Conservation (phyloP, 2,113 vertebrate genomes). For the Cettia cetti region DNA sequence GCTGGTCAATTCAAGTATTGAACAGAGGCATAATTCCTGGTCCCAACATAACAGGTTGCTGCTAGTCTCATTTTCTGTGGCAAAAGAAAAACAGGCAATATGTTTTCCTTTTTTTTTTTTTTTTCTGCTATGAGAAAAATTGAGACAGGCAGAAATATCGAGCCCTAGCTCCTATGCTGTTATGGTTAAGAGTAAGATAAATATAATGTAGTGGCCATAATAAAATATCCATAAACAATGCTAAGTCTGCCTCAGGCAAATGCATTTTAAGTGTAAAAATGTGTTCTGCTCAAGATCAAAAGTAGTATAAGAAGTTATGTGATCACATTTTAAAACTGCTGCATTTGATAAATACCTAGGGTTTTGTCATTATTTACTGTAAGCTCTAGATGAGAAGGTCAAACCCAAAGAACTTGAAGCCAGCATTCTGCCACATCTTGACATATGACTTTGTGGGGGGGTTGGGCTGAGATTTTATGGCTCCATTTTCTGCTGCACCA, state of each 20-base stretch:
- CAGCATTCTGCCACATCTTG: neutral
- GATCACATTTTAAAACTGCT: neutral
- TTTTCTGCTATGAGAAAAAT: neutral
- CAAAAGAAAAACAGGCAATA: neutral
- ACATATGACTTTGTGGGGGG: neutral
- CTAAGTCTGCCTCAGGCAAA: neutral
- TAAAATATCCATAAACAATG: constrained; percentile 11
- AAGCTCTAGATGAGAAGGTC: neutral
- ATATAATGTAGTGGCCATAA: neutral
- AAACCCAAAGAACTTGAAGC: neutral
- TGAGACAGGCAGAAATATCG: neutral
- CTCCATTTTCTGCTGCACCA: neutral
- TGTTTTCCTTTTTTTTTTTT: neutral
- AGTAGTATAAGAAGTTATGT: neutral
- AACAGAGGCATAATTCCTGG: neutral
- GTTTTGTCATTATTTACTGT: neutral
- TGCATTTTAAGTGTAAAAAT: neutral
- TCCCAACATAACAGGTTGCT: neutral
- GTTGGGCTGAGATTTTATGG: neutral
- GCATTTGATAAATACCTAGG: neutral
- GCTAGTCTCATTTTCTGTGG: neutral
- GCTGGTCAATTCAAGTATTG: neutral
- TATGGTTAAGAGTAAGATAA: neutral
- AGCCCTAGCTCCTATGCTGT: neutral
- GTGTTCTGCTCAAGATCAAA: neutral